Conservation (phyloP, 2,113 vertebrate genomes). For the Antigone vipio region DNA sequence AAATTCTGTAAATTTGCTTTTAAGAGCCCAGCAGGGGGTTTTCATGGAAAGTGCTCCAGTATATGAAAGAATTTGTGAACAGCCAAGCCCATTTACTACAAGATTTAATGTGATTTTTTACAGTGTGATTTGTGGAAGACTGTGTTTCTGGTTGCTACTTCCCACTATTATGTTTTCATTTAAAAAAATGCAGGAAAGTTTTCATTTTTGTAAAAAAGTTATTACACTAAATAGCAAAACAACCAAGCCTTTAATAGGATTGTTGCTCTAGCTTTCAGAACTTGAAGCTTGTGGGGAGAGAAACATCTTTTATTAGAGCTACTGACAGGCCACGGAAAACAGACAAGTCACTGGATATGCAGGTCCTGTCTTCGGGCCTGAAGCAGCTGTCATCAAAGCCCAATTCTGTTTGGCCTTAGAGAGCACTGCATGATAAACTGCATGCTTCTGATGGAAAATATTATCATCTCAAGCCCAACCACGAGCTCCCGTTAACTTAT, state of each 20-base stretch:
- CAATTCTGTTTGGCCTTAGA: not conserved
- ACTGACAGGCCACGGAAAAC: not conserved
- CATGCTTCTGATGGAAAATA: not conserved
- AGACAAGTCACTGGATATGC: not conserved
- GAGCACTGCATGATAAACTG: not conserved
- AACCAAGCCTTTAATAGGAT: not conserved
- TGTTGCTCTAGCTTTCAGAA: not conserved
- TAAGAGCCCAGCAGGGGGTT: conserved; percentile 49
- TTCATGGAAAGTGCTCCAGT: not conserved
- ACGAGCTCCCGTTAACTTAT: not conserved
- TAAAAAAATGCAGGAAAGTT: not conserved
- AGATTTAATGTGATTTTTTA: not conserved
- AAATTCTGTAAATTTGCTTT: conserved; percentile 65
- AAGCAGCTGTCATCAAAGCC: not conserved
- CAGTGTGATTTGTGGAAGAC: not conserved
- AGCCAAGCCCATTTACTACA: not conserved
- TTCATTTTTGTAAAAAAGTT: not conserved
- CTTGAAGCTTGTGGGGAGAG: not conserved
- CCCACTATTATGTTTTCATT: not conserved
- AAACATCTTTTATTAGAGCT: not conserved
- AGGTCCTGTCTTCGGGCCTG: not conserved
- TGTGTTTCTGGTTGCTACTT: not conserved
- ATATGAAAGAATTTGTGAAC: conserved; percentile 13
- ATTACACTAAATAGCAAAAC: not conserved
- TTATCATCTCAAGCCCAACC: not conserved